phyloP scores from a whole-genome alignment of 1,140 invertebrate genomes.

The Hormaphis cornu region DNA sequence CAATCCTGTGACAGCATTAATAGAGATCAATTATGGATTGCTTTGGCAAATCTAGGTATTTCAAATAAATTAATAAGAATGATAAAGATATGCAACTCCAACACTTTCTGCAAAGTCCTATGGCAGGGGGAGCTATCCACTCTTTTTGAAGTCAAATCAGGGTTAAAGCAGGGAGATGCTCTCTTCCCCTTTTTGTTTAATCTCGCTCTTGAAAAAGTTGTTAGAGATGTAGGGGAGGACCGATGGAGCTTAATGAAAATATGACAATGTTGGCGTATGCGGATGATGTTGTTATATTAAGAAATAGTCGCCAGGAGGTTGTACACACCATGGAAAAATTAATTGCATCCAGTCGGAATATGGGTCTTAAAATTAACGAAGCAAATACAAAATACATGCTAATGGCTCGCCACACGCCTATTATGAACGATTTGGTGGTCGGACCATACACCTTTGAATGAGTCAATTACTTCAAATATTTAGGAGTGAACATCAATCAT shows the following conservation, averaged over 20 bases:
- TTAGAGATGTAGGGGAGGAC: neutral
- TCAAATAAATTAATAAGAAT: constrained; percentile 31
- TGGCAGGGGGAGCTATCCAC: neutral
- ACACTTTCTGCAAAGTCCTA: neutral
- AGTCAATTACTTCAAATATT: constrained; percentile 7
- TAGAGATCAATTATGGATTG: constrained; percentile 8
- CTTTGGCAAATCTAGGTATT: constrained; percentile 27
- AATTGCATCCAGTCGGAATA: neutral
- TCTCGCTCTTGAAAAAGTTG: neutral
- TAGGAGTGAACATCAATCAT: neutral
- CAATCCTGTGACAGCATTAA: constrained; percentile 31
- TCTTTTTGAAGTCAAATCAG: too few species aligned
- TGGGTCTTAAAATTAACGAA: neutral
- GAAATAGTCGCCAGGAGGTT: neutral
- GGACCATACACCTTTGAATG: neutral
- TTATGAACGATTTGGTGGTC: neutral
- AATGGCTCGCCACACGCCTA: neutral
- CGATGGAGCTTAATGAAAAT: neutral
- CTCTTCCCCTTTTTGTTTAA: neutral
- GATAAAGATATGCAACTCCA: neutral
- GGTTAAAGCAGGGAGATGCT: neutral
- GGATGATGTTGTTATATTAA: neutral
- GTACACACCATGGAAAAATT: neutral
- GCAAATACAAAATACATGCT: neutral
- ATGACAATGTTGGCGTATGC: too few species aligned